Evolutionary conservation across 23 tunicate species (phyloP), one percentile per base, ranked within the genome.

Genomic region (Halocynthia aurantium): DNA sequence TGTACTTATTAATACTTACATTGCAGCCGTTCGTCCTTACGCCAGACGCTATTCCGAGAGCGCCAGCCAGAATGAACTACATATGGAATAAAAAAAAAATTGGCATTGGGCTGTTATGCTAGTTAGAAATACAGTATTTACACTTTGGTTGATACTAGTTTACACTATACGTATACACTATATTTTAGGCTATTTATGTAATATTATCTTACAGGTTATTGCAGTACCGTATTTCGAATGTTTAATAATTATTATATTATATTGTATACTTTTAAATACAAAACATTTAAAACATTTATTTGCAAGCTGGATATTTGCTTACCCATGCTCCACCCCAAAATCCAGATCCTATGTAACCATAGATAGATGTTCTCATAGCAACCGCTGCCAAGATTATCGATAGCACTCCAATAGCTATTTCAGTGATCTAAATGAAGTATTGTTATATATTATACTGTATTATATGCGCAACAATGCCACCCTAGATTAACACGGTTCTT

Each of bases 281-380:
- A n/a, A n/a, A n/a, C n/a, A n/a, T n/a, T n/a, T n/a, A n/a, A n/a
- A n/a, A n/a, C n/a, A n/a, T n/a, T n/a, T n/a, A n/a, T n/a, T n/a
- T n/a, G n/a, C n/a, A n/a, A n/a, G n/a, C n/a, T n/a, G n/a, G 19
- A 15, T 65, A 15, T 20, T 20, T 0, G 31, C 70, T 15, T 65
- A 65, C 70, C 70, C 6, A 65, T 9, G 31, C 31, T 20, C 70
- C 70, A 20, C 70, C 70, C 70, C 70, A 65, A 9, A 65, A 11
- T 15, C 70, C 70, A 20, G 70, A 11, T 65, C 70, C 70, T 20
- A 65, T 49, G 31, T 5, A 65, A 9, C 17, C 9, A 49, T 10
- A 65, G 49, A 49, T 40, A 15, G 9, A 65, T 10, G 31, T 0
- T 0, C 22, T 9, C 9, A 65, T 0, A 8, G 9, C 5, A 65